Conservation (phyloP, 2,113 vertebrate genomes). For the Bos javanicus region DNA sequence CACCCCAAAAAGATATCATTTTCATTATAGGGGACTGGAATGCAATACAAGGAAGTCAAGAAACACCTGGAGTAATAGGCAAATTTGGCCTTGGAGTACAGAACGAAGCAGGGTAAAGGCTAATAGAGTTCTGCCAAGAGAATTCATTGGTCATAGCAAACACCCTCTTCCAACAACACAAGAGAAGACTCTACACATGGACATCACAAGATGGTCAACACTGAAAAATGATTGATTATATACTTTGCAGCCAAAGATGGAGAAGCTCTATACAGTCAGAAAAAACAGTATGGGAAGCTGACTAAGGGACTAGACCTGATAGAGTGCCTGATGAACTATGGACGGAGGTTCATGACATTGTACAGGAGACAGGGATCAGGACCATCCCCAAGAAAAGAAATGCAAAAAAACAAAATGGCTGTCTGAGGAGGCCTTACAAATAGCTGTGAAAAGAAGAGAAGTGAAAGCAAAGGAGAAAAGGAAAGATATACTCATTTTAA, state of each 20-base stretch:
- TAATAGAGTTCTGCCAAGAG: background rate
- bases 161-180: too few relatives aligned
- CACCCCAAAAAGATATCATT: background rate
- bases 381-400: background rate
- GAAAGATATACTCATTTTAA: background rate
- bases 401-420: background rate
- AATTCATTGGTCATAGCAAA: too few relatives aligned
- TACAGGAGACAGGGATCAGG: background rate
- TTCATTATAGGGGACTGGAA: background rate
- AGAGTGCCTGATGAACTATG: background rate
- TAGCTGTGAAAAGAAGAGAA: background rate
- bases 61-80: background rate
- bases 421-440: background rate
- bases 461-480: background rate
- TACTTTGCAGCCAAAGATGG: too few relatives aligned
- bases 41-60: background rate
- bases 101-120: background rate
- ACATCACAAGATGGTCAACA: too few relatives aligned
- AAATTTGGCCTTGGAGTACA: background rate
- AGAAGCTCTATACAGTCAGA: too few relatives aligned
- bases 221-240: too few relatives aligned
- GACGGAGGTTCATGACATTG: rapidly evolving
- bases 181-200: too few relatives aligned
- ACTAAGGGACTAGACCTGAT: too few relatives aligned
- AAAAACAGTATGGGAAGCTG: too few relatives aligned